phyloP scores from a whole-genome alignment of 2,113 vertebrate genomes.

The Scytalopus superciliaris region DNA sequence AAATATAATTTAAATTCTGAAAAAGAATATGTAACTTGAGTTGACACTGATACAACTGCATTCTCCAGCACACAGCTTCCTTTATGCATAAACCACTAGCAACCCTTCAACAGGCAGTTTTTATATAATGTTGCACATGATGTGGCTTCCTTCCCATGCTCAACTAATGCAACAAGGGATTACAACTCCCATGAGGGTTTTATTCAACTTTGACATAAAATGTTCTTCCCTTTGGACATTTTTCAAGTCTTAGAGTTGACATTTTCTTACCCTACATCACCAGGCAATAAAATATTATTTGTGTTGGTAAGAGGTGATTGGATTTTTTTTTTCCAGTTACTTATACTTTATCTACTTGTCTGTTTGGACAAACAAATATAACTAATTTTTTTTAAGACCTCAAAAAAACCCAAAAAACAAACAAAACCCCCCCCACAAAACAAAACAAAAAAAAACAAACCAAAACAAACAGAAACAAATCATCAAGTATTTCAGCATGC shows the following conservation, averaged over 20 bases:
- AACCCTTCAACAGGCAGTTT: neutral
- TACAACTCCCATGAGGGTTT: neutral
- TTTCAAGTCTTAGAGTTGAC: neutral
- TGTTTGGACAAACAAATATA: neutral
- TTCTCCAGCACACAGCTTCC: neutral
- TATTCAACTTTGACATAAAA: neutral
- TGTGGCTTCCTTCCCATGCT: neutral
- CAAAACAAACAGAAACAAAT: too few species aligned
- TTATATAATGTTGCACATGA: fast-evolving
- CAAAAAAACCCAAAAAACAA: neutral
- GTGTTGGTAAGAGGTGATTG: fast-evolving
- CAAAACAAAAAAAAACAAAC: too few species aligned
- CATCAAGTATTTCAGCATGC: neutral
- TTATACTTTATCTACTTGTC: neutral
- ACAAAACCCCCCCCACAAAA: too few species aligned
- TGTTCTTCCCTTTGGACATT: neutral
- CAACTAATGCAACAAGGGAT: neutral
- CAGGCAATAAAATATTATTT: neutral
- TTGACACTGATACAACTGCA: neutral
- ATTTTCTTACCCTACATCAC: neutral
- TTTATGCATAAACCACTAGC: neutral
- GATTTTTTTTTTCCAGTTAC: neutral
- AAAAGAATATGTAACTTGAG: neutral
- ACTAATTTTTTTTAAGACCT: neutral
- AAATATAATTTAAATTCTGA: neutral